Evolutionary conservation across 2,888 invertebrate genomes (phyloP), one percentile per base, ranked within the genome.

Genomic region (Epistrophe grossulariae): DNA sequence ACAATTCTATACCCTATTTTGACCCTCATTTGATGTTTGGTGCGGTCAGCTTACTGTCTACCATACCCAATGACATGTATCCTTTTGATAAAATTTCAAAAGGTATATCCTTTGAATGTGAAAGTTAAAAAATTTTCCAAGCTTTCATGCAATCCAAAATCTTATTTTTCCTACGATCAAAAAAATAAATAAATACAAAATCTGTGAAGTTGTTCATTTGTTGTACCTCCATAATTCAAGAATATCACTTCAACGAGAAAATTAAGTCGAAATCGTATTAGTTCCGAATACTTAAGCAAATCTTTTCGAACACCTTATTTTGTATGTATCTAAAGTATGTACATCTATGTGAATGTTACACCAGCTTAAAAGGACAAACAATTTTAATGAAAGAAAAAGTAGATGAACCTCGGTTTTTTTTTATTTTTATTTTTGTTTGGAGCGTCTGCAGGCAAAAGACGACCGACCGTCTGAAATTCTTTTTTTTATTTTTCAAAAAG

Each of bases 21-120:
- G 35, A 35, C 59, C 35, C 11, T 59, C 9, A 40, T 62, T n/a
- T 62, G 62, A 43, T 62, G 24, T 43, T 15, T 40, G 24, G 24
- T 40, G 24, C 15, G 38, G 62, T 40, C 62, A 40, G 6, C n/a
- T 7, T 1, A 2, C 13, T 24, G 50, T 50, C 50, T 19, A 52
- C 4, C 3, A 0, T 3, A 15, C 24, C 24, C 5, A 24, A 11
- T 4, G 28, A 1, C 9, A 48, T 1, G 17, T 52, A 52, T 55
- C 28, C 31, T 9, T 31, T 55, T 31, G 7, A 55, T n/a, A 13
- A 9, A n/a, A 55, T 55, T 15, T 9, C 7, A 55, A 35, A 59
- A 38, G 28, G 11, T 17, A 38, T 38, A 38, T 38, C 17, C 35
- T 59, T 35, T 55, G 9, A 55, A 11, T 38, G 35, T 13, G 5